phyloP scores from a whole-genome alignment of 2,113 vertebrate genomes.

The Podilymbus podiceps region DNA sequence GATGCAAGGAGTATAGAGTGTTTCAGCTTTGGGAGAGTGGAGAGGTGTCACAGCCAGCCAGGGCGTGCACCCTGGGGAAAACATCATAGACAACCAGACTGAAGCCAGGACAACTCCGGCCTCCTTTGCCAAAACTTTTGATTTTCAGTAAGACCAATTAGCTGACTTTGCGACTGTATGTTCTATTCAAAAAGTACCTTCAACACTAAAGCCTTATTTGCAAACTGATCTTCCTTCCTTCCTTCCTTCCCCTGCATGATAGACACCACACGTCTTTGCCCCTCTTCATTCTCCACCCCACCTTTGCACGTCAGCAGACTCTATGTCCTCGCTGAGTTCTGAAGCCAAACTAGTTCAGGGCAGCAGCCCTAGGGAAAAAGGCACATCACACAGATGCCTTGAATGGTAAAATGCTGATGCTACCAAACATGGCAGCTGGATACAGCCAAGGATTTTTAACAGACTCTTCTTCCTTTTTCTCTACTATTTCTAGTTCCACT shows the following conservation, averaged over 20 bases:
- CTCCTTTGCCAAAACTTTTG: neutral
- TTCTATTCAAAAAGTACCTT: neutral
- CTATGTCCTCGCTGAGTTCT: fast-evolving
- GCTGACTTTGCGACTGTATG: neutral
- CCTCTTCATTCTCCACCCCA: neutral
- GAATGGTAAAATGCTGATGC: neutral
- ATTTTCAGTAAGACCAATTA: neutral
- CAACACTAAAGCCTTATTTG: neutral
- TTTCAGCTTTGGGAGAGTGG: neutral
- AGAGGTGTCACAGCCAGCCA: neutral
- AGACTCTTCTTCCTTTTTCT: neutral
- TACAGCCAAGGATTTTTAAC: neutral
- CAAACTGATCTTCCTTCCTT: neutral
- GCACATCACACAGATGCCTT: neutral
- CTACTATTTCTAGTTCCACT: neutral
- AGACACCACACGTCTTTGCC: neutral
- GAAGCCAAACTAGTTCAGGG: neutral
- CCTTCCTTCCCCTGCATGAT: neutral
- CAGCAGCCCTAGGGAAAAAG: neutral
- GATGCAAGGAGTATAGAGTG: neutral
- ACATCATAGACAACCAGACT: neutral
- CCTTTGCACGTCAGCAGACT: neutral
- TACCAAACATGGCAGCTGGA: neutral
- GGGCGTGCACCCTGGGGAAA: neutral
- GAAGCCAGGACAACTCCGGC: neutral